phyloP scores from a whole-genome alignment of 1,140 invertebrate species.

The Sinella curviseta region DNA sequence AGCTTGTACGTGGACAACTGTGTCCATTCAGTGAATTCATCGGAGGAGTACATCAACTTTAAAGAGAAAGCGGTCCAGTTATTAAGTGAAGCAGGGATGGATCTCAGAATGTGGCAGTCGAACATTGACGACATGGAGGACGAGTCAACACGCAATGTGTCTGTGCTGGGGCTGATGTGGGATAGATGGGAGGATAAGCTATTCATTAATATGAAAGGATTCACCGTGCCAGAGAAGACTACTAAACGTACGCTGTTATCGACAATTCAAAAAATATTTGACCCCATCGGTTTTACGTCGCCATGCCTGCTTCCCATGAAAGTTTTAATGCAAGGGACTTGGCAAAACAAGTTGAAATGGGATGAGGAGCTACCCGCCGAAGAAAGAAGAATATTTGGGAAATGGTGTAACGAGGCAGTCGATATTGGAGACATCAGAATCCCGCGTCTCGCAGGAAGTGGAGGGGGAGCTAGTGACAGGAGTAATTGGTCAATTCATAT shows the following conservation, averaged over 20 bases:
- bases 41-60: conserved; percentile 1
- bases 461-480: background rate
- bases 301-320: conserved; percentile 30
- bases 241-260: conserved; percentile 43
- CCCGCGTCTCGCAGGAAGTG: background rate
- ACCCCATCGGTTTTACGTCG: conserved; percentile 42
- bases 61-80: background rate
- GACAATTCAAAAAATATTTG: conserved; percentile 26
- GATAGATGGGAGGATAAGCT: background rate
- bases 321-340: conserved; percentile 34
- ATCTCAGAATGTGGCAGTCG: conserved; percentile 15
- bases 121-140: background rate
- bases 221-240: background rate
- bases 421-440: background rate
- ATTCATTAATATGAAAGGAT: background rate
- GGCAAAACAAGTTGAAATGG: conserved; percentile 22
- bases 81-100: conserved; percentile 13
- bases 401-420: background rate
- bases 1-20: conserved; percentile 19
- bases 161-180: background rate
- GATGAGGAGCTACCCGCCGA: background rate
- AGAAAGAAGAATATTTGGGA: background rate
- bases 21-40: conserved; percentile 13
- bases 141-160: background rate
- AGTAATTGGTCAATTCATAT: background rate